These are phyloP conservation scores for Calonectris borealis DNA, from an alignment of 2,113 vertebrate species.

Conservation along the genomic window DNA sequence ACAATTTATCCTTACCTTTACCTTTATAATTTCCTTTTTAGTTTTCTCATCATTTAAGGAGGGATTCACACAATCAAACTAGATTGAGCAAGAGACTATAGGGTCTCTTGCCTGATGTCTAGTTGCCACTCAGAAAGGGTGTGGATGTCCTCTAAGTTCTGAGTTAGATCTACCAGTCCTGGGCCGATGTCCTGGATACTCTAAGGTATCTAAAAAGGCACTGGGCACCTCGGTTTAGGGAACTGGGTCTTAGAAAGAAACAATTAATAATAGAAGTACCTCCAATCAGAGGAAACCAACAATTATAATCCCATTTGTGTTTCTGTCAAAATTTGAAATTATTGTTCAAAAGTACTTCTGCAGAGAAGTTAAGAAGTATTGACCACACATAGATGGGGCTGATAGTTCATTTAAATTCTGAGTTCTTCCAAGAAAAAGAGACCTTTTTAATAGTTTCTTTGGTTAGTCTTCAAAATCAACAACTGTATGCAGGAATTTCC, in stretches of 20 bases:
- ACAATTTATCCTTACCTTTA: neutral
- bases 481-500: constrained; percentile 62
- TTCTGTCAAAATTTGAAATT: constrained; percentile 23
- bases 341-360: neutral
- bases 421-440: constrained; percentile 55
- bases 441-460: neutral
- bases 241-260: neutral
- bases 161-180: neutral
- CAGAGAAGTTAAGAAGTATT: constrained; percentile 42
- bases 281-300: neutral
- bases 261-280: neutral
- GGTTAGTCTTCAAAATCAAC: constrained; percentile 59
- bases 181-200: neutral
- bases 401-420: constrained; percentile 34
- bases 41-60: neutral
- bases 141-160: neutral
- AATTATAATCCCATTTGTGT: neutral
- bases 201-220: neutral
- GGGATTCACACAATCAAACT: neutral
- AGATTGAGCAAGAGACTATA: neutral
- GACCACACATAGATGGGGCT: constrained; percentile 12
- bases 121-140: neutral
- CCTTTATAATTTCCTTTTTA: neutral
- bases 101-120: neutral
- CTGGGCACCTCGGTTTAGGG: neutral